A percentile compares a stretch with the other conserved stretches of the same genome.
phyloP scores from a whole-genome alignment of 2,797 vertebrate species.

The Xyrichtys novacula region DNA sequence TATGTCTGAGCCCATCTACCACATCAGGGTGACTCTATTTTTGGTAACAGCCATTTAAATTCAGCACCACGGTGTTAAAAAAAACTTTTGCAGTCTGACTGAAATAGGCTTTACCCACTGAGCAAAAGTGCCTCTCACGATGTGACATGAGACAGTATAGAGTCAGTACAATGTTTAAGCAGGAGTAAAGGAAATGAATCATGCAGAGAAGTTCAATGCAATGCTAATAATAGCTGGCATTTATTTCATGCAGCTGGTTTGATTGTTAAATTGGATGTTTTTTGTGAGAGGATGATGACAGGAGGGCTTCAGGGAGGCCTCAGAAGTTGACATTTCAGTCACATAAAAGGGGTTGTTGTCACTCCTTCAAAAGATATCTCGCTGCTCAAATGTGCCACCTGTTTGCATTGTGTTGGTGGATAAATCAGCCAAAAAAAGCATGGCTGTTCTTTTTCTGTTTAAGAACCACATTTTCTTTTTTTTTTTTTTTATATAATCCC shows the following conservation, averaged over 20 bases:
- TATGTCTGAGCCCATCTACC: background rate
- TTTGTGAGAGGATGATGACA: constrained; percentile 37
- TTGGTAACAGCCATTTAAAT: constrained; percentile 22
- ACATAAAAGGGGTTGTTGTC: constrained; percentile 33
- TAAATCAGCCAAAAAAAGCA: background rate
- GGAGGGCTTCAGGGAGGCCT: constrained; percentile 9
- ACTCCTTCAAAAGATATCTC: constrained; percentile 1
- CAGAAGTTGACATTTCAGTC: constrained; percentile 35
- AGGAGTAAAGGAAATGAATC: background rate
- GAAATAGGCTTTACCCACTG: constrained; percentile 1
- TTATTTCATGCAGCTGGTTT: constrained; percentile 31
- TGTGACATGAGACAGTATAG: background rate
- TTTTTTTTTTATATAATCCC: background rate
- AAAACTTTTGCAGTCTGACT: constrained; percentile 1
- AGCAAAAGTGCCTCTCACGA: background rate
- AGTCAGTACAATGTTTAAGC: constrained; percentile 1
- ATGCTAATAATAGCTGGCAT: constrained; percentile 44
- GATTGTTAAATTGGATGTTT: constrained; percentile 37
- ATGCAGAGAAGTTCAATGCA: background rate
- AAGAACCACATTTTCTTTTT: background rate
- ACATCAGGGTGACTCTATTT: constrained; percentile 2
- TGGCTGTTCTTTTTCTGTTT: background rate
- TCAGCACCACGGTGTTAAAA: background rate
- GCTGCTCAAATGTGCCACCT: constrained; percentile 32
- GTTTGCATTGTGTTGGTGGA: constrained; percentile 37